phyloP scores from a whole-genome alignment of 2,113 vertebrate genomes.

The Cavia aperea region DNA sequence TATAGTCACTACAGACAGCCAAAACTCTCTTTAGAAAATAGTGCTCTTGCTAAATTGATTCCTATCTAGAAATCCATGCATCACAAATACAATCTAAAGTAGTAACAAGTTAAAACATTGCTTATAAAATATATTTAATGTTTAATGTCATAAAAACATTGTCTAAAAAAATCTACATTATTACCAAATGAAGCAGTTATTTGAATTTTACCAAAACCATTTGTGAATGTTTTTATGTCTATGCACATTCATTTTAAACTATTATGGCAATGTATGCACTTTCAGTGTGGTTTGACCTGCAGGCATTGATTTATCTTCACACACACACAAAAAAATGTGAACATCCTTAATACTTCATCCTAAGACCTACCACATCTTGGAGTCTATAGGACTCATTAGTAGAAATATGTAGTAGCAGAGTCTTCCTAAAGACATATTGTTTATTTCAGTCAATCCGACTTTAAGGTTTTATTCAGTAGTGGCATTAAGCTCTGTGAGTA shows the following conservation, averaged over 20 bases:
- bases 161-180: background rate
- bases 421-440: constrained; percentile 16
- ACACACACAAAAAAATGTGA: constrained; percentile 19
- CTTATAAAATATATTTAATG: background rate
- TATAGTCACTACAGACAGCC: background rate
- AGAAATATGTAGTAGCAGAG: background rate
- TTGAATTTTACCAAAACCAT: constrained; percentile 24
- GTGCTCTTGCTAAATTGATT: background rate
- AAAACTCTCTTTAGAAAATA: background rate
- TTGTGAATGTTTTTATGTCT: background rate
- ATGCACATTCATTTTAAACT: background rate
- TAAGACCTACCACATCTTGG: background rate
- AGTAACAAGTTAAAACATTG: background rate
- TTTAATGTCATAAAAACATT: background rate
- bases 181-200: background rate
- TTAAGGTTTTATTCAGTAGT: background rate
- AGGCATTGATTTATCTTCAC: background rate
- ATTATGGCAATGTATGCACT: background rate
- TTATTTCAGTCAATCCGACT: constrained; percentile 15
- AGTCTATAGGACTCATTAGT: constrained; percentile 22
- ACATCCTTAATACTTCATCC: background rate
- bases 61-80: background rate
- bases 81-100: background rate
- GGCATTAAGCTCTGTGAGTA: background rate
- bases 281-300: background rate